Conservation (phyloP, 2,113 vertebrate species). For the Strigops habroptila region DNA sequence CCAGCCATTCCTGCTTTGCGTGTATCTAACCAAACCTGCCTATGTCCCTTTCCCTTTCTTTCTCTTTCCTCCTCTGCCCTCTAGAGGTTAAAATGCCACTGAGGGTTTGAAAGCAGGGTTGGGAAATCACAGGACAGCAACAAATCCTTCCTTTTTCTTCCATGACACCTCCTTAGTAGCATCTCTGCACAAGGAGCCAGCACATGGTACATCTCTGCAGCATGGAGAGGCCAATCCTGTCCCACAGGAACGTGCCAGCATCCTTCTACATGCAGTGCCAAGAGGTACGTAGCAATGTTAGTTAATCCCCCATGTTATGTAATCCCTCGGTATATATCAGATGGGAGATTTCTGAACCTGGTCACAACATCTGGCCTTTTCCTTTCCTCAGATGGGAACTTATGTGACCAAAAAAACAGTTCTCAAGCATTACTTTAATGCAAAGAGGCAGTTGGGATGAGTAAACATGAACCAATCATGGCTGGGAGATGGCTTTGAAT, state of each 20-base stretch:
- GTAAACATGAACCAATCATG: neutral
- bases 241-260: neutral
- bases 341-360: neutral
- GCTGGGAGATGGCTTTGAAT: neutral
- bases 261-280: accelerated
- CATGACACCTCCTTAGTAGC: neutral
- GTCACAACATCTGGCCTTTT: neutral
- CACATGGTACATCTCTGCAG: neutral
- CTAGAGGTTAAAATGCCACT: neutral
- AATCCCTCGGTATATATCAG: neutral
- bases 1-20: neutral
- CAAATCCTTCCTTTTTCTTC: neutral
- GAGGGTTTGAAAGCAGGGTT: neutral
- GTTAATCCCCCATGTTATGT: neutral
- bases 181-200: neutral
- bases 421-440: neutral
- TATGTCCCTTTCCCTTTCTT: neutral
- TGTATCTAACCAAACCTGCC: accelerated
- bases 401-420: neutral
- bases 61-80: constrained; percentile 8
- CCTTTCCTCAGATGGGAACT: neutral
- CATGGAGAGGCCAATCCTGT: neutral
- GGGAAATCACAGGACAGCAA: neutral
- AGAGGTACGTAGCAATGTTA: neutral
- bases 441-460: neutral